Conservation (phyloP, 2,797 vertebrate genomes). For the Protonibea diacanthus region DNA sequence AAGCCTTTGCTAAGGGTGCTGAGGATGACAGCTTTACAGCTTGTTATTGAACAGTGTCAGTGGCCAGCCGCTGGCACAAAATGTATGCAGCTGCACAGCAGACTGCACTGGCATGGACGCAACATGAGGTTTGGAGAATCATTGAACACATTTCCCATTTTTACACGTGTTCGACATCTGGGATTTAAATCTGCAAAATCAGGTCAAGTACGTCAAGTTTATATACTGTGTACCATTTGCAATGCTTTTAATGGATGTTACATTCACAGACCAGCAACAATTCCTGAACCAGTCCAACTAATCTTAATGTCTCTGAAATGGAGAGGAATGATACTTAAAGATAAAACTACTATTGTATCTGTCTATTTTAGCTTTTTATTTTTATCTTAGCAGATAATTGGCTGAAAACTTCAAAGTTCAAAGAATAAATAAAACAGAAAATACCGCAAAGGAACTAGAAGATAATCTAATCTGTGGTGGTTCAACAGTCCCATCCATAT, state of each 20-base stretch:
- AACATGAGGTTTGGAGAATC: slow-evolving; percentile 12
- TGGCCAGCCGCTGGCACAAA: slow-evolving; percentile 37
- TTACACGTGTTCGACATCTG: slow-evolving; percentile 5
- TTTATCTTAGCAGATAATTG: neutral
- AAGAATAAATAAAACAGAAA: slow-evolving; percentile 30
- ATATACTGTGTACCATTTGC: neutral
- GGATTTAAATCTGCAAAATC: slow-evolving; percentile 6
- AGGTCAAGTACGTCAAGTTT: neutral
- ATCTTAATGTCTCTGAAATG: neutral
- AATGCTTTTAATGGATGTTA: neutral
- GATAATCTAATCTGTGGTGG: slow-evolving; percentile 40
- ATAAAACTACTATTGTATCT: neutral
- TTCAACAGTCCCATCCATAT: slow-evolving; percentile 46
- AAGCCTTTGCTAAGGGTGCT: slow-evolving; percentile 55
- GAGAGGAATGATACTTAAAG: neutral
- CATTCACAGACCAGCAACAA: neutral
- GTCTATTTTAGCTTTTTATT: neutral
- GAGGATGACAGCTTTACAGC: slow-evolving; percentile 65
- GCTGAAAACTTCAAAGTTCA: neutral
- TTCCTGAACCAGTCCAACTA: neutral
- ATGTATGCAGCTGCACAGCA: slow-evolving; percentile 27
- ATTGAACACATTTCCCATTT: slow-evolving; percentile 13
- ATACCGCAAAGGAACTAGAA: slow-evolving; percentile 8
- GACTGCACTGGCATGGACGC: slow-evolving; percentile 12
- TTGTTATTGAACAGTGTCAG: slow-evolving; percentile 52